Percentiles rank a stretch among this genome's conserved stretches.
Evolutionary conservation across 2,797 vertebrate species (phyloP).

Genomic region (Setipinna tenuifilis): DNA sequence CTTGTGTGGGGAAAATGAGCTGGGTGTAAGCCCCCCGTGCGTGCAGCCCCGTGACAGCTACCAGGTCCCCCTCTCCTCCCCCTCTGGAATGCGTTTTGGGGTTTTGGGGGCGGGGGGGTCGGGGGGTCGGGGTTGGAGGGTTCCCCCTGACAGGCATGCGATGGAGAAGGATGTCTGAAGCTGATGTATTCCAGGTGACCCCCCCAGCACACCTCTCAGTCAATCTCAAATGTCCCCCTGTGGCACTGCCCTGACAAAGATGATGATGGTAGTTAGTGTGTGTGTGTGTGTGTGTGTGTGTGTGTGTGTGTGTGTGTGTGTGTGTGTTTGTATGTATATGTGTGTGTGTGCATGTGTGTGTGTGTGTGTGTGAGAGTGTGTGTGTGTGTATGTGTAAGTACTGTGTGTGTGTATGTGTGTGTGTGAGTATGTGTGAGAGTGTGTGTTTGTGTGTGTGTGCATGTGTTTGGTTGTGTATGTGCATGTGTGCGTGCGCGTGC

Average conservation of each 20-base stretch:
- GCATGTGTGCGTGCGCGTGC: neutral
- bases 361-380: too few species aligned
- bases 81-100: neutral
- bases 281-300: too few species aligned
- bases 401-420: too few species aligned
- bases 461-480: slow-evolving; percentile 14
- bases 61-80: neutral
- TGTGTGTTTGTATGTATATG: too few species aligned
- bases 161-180: slow-evolving; percentile 13
- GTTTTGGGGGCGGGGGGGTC: neutral
- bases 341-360: too few species aligned
- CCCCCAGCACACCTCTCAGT: neutral
- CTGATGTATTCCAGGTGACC: slow-evolving; percentile 5
- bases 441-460: neutral
- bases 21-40: neutral
- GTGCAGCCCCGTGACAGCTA: slow-evolving; percentile 6
- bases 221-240: neutral
- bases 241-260: neutral
- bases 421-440: too few species aligned
- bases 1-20: too few species aligned
- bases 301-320: too few species aligned
- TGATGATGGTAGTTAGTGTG: neutral
- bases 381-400: too few species aligned
- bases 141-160: neutral
- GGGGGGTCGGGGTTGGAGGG: too few species aligned